Evolutionary conservation across 2,113 vertebrate species (phyloP).

Genomic region (Hyla sarda): DNA sequence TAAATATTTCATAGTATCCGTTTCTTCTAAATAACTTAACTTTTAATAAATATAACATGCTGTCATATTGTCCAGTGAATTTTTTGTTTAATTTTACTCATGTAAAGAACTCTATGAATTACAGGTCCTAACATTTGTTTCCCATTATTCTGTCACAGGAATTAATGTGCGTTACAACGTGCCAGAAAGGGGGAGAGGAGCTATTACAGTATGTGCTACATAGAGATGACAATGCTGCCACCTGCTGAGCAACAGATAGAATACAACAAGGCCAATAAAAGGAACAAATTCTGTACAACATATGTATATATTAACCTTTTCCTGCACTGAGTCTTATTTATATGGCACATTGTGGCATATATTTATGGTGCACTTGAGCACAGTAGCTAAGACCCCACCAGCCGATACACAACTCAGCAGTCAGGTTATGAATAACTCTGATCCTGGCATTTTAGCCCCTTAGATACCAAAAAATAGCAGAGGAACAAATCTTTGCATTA

Average conservation of each 20-base stretch:
- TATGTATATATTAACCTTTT: too few relatives aligned
- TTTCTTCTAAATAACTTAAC: neutral
- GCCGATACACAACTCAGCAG: too few relatives aligned
- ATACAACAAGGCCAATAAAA: neutral
- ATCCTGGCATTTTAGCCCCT: too few relatives aligned
- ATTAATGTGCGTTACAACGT: neutral
- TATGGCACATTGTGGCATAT: too few relatives aligned
- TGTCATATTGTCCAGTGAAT: neutral
- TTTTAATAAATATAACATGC: neutral
- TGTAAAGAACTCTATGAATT: conserved; percentile 1
- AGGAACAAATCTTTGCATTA: too few relatives aligned
- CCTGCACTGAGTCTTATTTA: too few relatives aligned
- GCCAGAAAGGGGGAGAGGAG: neutral
- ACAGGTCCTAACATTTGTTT: conserved; percentile 23
- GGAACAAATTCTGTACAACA: too few relatives aligned
- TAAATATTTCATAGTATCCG: neutral
- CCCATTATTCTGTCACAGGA: neutral
- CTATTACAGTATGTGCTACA: neutral
- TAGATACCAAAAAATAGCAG: too few relatives aligned
- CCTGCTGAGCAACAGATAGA: neutral
- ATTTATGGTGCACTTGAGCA: too few relatives aligned
- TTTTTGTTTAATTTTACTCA: neutral
- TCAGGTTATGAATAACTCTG: too few relatives aligned
- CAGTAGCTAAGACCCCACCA: too few relatives aligned
- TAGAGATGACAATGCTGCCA: conserved; percentile 40